Conservation (phyloP, 2,888 invertebrate species). For the Rugalucina vietnamica region DNA sequence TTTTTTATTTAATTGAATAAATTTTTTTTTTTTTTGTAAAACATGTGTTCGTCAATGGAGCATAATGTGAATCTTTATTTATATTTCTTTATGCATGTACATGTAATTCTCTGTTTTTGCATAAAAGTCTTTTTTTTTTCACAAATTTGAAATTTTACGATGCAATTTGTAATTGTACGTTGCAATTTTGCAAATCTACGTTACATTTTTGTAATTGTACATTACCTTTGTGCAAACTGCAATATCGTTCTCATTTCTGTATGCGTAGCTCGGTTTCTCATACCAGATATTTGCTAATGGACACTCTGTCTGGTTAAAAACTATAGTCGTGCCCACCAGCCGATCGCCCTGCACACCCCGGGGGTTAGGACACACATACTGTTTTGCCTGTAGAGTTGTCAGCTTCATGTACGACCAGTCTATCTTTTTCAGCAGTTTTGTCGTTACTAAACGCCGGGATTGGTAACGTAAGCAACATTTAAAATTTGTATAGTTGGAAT, state of each 20-base stretch:
- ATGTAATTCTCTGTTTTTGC: no score
- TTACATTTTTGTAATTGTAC: no score
- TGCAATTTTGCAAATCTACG: no score
- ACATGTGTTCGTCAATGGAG: no score
- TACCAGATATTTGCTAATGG: conserved; percentile 42
- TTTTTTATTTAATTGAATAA: no score
- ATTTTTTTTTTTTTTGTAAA: no score
- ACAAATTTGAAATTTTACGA: no score
- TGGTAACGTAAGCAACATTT: conserved; percentile 49
- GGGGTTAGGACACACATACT: conserved; percentile 49
- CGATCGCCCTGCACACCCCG: background rate
- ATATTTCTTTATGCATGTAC: no score
- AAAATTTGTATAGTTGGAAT: conserved; percentile 20
- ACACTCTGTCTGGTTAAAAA: conserved; percentile 15
- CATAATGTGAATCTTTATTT: no score
- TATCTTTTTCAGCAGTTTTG: conserved; percentile 19
- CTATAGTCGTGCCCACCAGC: conserved; percentile 24
- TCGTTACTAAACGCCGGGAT: conserved; percentile 20
- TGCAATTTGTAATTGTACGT: no score
- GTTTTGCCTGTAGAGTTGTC: conserved; percentile 28
- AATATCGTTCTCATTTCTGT: conserved; percentile 35
- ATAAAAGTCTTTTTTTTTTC: no score
- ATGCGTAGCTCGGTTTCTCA: conserved; percentile 35
- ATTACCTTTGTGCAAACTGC: conserved; percentile 53
- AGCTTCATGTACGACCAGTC: conserved; percentile 36